Percentiles rank a stretch among this genome's conserved stretches.
Evolutionary conservation across 1,140 invertebrate genomes (phyloP).

Genomic region (Achatina immaculata): DNA sequence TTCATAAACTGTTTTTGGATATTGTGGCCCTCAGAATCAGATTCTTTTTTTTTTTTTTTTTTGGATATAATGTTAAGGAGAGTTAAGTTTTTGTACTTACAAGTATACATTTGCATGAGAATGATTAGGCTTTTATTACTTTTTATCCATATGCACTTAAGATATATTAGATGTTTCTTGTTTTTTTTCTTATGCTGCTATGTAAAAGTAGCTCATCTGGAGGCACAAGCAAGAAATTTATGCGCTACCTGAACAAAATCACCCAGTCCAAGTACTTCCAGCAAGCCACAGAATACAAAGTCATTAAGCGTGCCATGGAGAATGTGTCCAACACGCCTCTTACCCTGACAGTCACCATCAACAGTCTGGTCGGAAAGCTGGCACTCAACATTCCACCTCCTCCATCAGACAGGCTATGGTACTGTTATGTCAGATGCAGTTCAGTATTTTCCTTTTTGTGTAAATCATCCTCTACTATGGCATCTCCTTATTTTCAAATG

Average conservation of each 20-base stretch:
- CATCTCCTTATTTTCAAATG: neutral
- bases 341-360: constrained; percentile 88
- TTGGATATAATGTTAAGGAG: too few species aligned
- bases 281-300: constrained; percentile 76
- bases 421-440: constrained; percentile 40
- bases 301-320: constrained; percentile 73
- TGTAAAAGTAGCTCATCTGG: constrained; percentile 25
- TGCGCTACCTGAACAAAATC: constrained; percentile 90
- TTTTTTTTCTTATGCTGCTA: neutral
- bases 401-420: constrained; percentile 93
- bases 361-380: constrained; percentile 84
- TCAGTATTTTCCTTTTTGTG: too few species aligned
- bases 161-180: too few species aligned
- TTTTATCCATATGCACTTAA: too few species aligned
- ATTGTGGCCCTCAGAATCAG: too few species aligned
- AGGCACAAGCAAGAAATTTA: constrained; percentile 80
- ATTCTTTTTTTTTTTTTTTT: too few species aligned
- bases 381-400: constrained; percentile 94
- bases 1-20: too few species aligned
- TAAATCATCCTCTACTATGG: neutral
- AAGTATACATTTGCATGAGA: too few species aligned
- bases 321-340: constrained; percentile 91
- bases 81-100: too few species aligned
- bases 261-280: constrained; percentile 93
- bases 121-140: too few species aligned